Evolutionary conservation across 1,140 invertebrate species (phyloP).

Genomic region (Drosophila lacertosa): DNA sequence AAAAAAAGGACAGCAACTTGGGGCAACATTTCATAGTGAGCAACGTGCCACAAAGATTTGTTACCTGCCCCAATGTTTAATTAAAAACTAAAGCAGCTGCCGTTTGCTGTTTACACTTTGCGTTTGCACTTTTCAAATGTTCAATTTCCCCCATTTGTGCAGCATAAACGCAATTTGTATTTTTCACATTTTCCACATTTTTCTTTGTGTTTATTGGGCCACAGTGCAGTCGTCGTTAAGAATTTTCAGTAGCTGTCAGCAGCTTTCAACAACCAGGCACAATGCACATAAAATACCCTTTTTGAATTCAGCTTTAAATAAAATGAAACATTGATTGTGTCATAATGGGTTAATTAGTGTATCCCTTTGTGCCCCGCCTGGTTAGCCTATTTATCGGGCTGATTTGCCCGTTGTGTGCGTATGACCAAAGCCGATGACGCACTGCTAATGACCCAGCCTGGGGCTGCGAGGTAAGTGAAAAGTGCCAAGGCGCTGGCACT

Average conservation of each 20-base stretch:
- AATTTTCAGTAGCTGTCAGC: constrained; percentile 47
- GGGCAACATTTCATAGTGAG: constrained; percentile 22
- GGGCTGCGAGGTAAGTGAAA: constrained; percentile 49
- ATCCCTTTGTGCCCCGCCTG: background rate
- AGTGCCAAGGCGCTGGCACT: constrained; percentile 62
- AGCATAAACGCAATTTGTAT: constrained; percentile 53
- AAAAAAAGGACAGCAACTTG: background rate
- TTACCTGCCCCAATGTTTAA: constrained; percentile 58
- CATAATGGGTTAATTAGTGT: constrained; percentile 23
- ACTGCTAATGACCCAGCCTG: constrained; percentile 21
- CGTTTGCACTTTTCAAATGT: constrained; percentile 38
- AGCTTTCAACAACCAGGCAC: constrained; percentile 11
- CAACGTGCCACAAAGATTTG: constrained; percentile 51
- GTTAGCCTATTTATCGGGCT: constrained; percentile 2
- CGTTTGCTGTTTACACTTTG: constrained; percentile 42
- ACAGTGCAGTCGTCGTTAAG: constrained; percentile 31
- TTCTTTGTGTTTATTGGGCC: constrained; percentile 22
- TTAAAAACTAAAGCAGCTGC: constrained; percentile 75
- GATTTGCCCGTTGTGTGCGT: background rate
- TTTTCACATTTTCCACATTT: constrained; percentile 24
- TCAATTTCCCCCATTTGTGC: constrained; percentile 35
- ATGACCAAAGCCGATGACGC: constrained; percentile 20
- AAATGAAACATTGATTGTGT: background rate
- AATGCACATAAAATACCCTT: constrained; percentile 11
- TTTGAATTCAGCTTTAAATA: background rate